Evolutionary conservation across 2,113 vertebrate species (phyloP), one percentile per base, ranked within the genome.

Genomic region (Xyliphius kryptos): DNA sequence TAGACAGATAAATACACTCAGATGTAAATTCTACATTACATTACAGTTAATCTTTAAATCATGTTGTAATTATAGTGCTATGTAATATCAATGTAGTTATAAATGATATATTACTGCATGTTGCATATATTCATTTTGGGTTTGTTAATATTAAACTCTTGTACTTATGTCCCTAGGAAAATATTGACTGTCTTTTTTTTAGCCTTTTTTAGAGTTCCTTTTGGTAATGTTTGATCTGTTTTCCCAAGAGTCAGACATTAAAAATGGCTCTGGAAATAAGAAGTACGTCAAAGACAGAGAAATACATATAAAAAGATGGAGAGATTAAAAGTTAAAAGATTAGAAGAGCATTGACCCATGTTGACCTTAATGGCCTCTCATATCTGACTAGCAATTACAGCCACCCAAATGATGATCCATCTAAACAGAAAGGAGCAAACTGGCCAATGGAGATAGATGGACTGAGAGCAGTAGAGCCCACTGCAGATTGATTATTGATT

Each of bases 401-500:
- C 74, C 77, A 77, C 75, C 81, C 79, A 89, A 88, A 88, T 87
- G 81, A 89, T 89, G 86, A 89, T 88, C 84, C 81, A 88, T 87
- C 83, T 77, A 66, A 67, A 78, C 71, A 60, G 78, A 82, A 76
- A 73, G 76, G 74, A 75, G 74, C 76, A 77, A 74, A 75, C 76
- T 62, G 64, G 78, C 79, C 81, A 79, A 87, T 88, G 82, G 83
- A 86, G 86, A 87, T 79, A 72, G 87, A 88, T 88, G 84, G 79
- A 55, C 16, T 43, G 14, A 76, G 80, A 75, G 68, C 67, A 74
- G 73, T 80, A 78, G 76, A 78, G 55, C 64, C 63, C 32, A 26
- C 74, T 77, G 84, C 75, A 86, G 84, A 89, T 87, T 89, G 86
- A 89, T 87, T 89, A 89, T 89, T 88, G 87, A 89, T 89, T 85